Conservation (phyloP, 1,140 invertebrate genomes). For the Aphelenchoides besseyi region DNA sequence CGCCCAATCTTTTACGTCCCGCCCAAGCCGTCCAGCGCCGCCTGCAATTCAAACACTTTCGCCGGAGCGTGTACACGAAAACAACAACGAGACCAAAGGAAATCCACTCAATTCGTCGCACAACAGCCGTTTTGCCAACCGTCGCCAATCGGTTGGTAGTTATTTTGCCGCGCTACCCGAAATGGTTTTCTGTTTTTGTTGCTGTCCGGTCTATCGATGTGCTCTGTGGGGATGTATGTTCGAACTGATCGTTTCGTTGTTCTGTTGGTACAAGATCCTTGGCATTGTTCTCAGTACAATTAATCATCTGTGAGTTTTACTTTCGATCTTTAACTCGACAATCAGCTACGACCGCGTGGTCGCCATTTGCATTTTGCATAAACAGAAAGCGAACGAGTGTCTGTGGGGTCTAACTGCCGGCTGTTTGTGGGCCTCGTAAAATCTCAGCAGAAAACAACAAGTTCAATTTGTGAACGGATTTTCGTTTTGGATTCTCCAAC, state of each 20-base stretch:
- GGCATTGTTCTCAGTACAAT: constrained; percentile 19
- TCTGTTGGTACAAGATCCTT: constrained; percentile 30
- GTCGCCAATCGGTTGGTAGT: constrained; percentile 1
- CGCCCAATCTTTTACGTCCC: constrained; percentile 13
- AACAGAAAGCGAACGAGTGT: too few species aligned
- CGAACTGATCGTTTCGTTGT: constrained; percentile 36
- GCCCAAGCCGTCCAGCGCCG: constrained; percentile 4
- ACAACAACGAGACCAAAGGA: too few species aligned
- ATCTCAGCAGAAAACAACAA: too few species aligned
- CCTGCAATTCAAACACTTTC: neutral
- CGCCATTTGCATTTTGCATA: too few species aligned
- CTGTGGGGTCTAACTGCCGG: too few species aligned
- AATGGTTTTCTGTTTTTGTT: constrained; percentile 42
- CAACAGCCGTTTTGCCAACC: neutral
- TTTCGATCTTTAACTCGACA: neutral
- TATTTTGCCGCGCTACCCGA: constrained; percentile 13
- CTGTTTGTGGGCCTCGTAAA: too few species aligned
- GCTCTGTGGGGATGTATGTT: constrained; percentile 39
- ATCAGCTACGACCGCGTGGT: too few species aligned
- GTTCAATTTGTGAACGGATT: too few species aligned
- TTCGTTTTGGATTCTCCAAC: too few species aligned
- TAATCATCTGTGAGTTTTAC: constrained; percentile 5
- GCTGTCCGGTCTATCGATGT: constrained; percentile 36
- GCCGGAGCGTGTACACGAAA: too few species aligned
- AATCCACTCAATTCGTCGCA: constrained; percentile 8